A percentile compares a stretch with the other conserved stretches of the same genome.
phyloP scores from a whole-genome alignment of 2,113 vertebrate genomes.

The Himantopus leucocephalus region DNA sequence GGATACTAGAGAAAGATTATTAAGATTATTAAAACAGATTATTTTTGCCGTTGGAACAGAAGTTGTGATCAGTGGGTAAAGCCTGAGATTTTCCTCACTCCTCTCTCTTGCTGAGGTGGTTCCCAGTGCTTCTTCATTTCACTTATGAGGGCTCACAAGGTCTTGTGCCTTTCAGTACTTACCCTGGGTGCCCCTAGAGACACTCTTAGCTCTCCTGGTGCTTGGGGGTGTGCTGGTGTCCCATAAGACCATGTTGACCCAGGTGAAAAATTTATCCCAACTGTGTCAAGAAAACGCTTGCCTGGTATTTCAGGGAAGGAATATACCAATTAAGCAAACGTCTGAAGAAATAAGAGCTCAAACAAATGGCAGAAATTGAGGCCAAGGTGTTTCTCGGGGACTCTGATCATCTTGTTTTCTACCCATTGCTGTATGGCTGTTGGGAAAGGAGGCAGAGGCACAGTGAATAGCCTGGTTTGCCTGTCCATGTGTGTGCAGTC shows the following conservation, averaged over 20 bases:
- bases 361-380: neutral
- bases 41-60: neutral
- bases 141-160: neutral
- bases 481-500: neutral
- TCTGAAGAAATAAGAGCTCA: neutral
- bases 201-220: neutral
- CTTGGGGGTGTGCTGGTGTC: neutral
- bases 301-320: neutral
- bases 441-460: neutral
- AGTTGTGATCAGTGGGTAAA: neutral
- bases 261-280: neutral
- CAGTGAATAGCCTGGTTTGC: neutral
- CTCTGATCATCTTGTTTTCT: neutral
- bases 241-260: neutral
- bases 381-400: neutral
- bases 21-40: conserved; percentile 64
- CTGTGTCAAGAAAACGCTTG: neutral
- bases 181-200: neutral
- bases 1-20: conserved; percentile 24
- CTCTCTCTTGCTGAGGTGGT: neutral
- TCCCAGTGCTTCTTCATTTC: neutral
- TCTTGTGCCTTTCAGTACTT: neutral
- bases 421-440: neutral
- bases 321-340: neutral
- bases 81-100: neutral